Evolutionary conservation across 1,140 invertebrate genomes (phyloP).

Genomic region (Calephelis virginiensis): DNA sequence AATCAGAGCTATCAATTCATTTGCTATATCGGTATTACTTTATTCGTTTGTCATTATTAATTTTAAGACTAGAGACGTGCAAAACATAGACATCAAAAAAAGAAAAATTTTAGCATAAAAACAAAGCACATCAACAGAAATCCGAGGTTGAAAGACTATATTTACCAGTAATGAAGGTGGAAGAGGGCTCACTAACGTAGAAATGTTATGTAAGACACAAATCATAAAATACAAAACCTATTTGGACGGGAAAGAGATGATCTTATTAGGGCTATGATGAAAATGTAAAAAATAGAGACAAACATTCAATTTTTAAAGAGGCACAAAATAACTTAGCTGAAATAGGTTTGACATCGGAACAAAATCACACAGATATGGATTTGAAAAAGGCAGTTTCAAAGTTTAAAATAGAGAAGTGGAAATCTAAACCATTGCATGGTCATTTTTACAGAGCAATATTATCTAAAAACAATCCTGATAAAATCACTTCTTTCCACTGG

Average conservation of each 20-base stretch:
- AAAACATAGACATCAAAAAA: no score
- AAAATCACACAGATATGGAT: not conserved
- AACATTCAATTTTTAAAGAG: not conserved
- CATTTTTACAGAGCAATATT: no score
- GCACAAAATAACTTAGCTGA: no score
- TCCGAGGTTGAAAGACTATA: conserved; percentile 25
- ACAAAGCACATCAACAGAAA: conserved; percentile 9
- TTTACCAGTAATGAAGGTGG: conserved; percentile 24
- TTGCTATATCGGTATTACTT: no score
- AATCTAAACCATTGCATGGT: no score
- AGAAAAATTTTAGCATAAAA: not conserved
- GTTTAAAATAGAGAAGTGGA: no score
- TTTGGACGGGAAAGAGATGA: conserved; percentile 19
- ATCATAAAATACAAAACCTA: conserved; percentile 29
- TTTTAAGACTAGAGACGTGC: not conserved
- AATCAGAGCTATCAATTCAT: no score
- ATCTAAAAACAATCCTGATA: not conserved
- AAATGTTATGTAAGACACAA: conserved; percentile 27
- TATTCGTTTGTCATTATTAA: no score
- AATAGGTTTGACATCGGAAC: not conserved
- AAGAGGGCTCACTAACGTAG: conserved; percentile 25
- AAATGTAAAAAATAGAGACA: not conserved
- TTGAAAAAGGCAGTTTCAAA: not conserved
- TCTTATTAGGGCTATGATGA: not conserved
- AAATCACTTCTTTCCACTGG: not conserved